Conservation (phyloP, 1,140 invertebrate genomes). For the Dreissena polymorpha region DNA sequence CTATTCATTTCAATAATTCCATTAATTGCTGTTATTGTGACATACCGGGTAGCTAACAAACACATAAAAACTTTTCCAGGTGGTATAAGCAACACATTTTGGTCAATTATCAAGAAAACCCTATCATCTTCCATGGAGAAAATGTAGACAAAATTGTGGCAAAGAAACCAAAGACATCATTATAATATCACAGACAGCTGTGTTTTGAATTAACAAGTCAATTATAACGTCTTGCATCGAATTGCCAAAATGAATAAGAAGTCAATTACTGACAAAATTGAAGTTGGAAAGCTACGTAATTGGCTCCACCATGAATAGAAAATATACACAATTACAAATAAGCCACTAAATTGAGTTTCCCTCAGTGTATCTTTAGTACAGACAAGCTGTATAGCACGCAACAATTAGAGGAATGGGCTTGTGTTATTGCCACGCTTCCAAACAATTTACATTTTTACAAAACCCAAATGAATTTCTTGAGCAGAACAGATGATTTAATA, state of each 20-base stretch:
- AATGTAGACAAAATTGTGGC: constrained; percentile 8
- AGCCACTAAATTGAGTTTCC: constrained; percentile 23
- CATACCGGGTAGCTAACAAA: background rate
- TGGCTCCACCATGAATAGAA: constrained; percentile 50
- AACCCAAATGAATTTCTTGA: background rate
- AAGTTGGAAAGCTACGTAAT: constrained; percentile 45
- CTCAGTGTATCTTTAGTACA: background rate
- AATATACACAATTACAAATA: constrained; percentile 50
- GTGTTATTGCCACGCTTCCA: background rate
- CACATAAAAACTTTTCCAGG: background rate
- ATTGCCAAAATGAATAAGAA: constrained; percentile 59
- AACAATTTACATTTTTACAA: background rate
- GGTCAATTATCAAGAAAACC: background rate
- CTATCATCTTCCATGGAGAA: background rate
- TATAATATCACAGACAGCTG: constrained; percentile 43
- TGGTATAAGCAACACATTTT: background rate
- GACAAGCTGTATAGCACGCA: constrained; percentile 14
- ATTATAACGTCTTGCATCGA: constrained; percentile 57
- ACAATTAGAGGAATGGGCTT: constrained; percentile 10
- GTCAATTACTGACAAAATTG: constrained; percentile 57
- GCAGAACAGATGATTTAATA: background rate
- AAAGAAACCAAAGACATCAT: constrained; percentile 40
- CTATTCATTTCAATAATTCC: too few species aligned
- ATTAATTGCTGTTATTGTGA: background rate
- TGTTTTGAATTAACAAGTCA: constrained; percentile 55